Evolutionary conservation across 2,113 vertebrate species (phyloP).

Genomic region (Petrocephalus microphthalmus): DNA sequence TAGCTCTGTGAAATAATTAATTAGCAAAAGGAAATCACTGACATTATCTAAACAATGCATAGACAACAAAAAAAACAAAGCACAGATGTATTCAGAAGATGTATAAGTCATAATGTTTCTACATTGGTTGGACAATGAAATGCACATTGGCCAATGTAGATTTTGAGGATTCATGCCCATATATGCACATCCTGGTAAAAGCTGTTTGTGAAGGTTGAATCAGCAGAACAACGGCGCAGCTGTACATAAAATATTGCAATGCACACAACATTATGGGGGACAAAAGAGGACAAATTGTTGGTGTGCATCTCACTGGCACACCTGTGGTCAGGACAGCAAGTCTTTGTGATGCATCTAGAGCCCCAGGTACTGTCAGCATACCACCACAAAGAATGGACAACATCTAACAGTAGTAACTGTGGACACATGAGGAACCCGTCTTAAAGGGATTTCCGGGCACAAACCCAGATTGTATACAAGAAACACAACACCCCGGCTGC

Average conservation of each 20-base stretch:
- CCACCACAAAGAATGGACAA: too few species aligned
- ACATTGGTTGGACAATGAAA: neutral
- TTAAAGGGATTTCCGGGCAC: too few species aligned
- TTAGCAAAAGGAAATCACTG: neutral
- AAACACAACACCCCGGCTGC: too few species aligned
- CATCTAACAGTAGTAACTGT: too few species aligned
- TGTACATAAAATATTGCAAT: neutral
- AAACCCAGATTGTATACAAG: too few species aligned
- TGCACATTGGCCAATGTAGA: neutral
- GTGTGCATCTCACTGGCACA: neutral
- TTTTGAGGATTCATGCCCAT: neutral
- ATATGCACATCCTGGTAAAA: neutral
- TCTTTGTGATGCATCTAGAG: too few species aligned
- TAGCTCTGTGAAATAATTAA: constrained; percentile 69
- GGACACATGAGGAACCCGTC: too few species aligned
- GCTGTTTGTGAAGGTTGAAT: neutral
- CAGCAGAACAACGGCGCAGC: neutral
- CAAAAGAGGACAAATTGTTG: neutral
- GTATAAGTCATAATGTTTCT: neutral
- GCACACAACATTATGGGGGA: neutral
- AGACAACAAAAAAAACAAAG: neutral
- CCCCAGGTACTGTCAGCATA: too few species aligned
- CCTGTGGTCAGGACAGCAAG: neutral
- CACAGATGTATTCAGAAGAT: neutral
- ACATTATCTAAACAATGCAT: neutral